Percentiles rank a stretch among this genome's conserved stretches.
phyloP scores from a whole-genome alignment of 2,797 vertebrate genomes.

The Vespertilio murinus region DNA sequence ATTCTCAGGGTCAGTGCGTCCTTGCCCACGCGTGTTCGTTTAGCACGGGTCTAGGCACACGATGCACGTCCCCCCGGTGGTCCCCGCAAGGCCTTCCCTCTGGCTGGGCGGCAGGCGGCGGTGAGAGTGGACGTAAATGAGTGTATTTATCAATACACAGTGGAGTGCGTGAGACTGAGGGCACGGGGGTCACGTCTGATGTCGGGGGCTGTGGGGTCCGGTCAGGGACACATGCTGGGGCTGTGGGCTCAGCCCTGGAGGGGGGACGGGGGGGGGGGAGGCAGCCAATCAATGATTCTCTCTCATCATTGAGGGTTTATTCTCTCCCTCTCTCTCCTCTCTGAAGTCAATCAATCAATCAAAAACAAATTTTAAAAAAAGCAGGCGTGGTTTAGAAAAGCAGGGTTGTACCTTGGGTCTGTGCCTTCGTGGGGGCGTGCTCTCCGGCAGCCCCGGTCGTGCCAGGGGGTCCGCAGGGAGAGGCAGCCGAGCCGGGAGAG shows the following conservation, averaged over 20 bases:
- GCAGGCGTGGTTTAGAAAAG: too few species aligned
- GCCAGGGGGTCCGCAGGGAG: neutral
- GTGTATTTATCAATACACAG: neutral
- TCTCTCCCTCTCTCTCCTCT: too few species aligned
- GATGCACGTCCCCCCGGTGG: neutral
- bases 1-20: neutral
- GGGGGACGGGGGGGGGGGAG: too few species aligned
- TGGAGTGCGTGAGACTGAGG: neutral
- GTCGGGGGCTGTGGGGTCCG: neutral
- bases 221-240: too few species aligned
- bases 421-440: neutral
- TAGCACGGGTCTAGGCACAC: neutral
- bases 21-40: neutral
- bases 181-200: too few species aligned
- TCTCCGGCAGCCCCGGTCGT: neutral
- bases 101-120: neutral
- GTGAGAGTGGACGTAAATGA: too few species aligned
- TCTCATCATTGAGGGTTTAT: too few species aligned
- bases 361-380: too few species aligned
- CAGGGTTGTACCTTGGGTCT: neutral
- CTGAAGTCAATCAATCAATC: too few species aligned
- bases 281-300: too few species aligned
- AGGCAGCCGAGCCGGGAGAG: neutral
- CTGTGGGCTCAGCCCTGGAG: too few species aligned
- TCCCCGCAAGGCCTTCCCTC: neutral